phyloP scores from a whole-genome alignment of 2,797 vertebrate genomes.

The Myripristis jacobus region DNA sequence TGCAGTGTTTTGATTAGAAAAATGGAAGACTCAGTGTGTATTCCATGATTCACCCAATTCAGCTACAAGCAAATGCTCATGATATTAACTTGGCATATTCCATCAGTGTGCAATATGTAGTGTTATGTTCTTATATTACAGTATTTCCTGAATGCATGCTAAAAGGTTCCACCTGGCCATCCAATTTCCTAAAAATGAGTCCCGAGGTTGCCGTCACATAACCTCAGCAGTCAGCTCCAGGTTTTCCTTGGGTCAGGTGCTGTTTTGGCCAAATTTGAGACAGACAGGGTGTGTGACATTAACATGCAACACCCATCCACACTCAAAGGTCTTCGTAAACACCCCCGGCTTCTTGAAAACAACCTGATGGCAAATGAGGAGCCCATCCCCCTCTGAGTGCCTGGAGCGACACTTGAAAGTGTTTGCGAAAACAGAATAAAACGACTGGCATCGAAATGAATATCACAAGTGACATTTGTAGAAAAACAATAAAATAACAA shows the following conservation, averaged over 20 bases:
- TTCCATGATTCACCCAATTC: too few relatives aligned
- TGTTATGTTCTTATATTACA: too few relatives aligned
- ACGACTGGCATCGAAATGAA: slow-evolving; percentile 27
- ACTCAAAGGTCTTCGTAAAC: slow-evolving; percentile 20
- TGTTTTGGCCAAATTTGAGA: slow-evolving; percentile 27
- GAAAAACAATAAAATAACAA: too few relatives aligned
- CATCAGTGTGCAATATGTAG: too few relatives aligned
- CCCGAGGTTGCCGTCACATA: too few relatives aligned
- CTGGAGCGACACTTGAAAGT: neutral
- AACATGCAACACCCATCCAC: slow-evolving; percentile 9
- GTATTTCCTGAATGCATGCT: neutral
- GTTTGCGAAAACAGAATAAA: slow-evolving; percentile 10
- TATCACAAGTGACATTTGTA: slow-evolving; percentile 55
- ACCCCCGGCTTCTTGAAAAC: neutral
- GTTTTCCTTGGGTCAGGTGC: neutral
- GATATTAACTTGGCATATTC: too few relatives aligned
- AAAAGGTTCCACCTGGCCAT: neutral
- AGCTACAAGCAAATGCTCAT: too few relatives aligned
- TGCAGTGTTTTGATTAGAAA: neutral
- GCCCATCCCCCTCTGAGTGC: slow-evolving; percentile 15
- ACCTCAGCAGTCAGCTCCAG: neutral
- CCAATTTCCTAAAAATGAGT: neutral
- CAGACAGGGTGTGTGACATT: neutral
- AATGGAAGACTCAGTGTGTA: neutral
- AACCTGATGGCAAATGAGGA: slow-evolving; percentile 10